Percentiles rank a stretch among this genome's conserved stretches.
These are phyloP conservation scores for Trematocara marginatum DNA, from an alignment of 2,113 vertebrate species.

Conservation along the genomic window DNA sequence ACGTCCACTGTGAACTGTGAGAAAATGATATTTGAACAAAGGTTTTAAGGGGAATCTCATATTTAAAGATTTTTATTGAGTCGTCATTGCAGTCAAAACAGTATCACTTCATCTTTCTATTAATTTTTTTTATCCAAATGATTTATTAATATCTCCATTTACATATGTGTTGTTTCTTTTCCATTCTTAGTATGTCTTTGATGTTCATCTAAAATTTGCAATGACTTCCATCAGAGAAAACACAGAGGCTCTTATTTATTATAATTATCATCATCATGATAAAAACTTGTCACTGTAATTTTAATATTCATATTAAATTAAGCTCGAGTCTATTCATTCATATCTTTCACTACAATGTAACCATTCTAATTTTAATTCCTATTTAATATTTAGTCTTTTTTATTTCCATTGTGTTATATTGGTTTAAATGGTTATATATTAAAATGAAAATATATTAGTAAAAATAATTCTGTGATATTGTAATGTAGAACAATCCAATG, in stretches of 20 bases:
- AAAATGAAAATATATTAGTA: neutral
- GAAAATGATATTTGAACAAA: neutral
- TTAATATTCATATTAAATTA: neutral
- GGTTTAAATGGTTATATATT: neutral
- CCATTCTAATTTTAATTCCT: neutral
- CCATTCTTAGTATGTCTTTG: neutral
- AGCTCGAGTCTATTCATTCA: neutral
- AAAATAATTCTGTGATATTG: neutral
- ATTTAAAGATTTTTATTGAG: neutral
- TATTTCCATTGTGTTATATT: neutral
- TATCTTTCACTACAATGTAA: neutral
- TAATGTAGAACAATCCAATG: neutral
- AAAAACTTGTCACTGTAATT: neutral
- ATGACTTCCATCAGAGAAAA: neutral
- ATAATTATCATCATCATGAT: neutral
- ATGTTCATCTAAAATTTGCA: neutral
- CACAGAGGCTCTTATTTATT: neutral
- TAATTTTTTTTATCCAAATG: neutral
- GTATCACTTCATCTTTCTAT: neutral
- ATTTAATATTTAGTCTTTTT: neutral
- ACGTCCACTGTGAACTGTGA: neutral
- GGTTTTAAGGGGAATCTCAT: neutral
- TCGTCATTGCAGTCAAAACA: neutral
- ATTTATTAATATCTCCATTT: neutral
- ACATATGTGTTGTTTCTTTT: neutral